Conservation (phyloP, 2,113 vertebrate species). For the Psettodes erumei region DNA sequence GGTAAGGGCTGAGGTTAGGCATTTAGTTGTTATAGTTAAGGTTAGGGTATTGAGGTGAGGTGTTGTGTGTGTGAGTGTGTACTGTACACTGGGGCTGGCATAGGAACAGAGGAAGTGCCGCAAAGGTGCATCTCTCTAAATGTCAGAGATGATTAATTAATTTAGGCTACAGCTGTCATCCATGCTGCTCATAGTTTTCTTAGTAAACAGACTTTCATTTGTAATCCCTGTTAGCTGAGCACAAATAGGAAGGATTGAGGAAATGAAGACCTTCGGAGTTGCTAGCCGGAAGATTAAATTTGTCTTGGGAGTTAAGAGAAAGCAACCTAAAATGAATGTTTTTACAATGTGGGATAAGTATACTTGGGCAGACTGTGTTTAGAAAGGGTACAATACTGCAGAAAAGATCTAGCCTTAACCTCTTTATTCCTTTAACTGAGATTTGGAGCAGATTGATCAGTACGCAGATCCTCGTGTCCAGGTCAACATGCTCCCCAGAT, state of each 20-base stretch:
- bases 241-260: constrained; percentile 44
- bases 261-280: constrained; percentile 41
- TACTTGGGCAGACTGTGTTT: neutral
- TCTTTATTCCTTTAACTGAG: constrained; percentile 5
- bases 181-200: constrained; percentile 56
- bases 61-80: neutral
- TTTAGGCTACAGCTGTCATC: constrained; percentile 59
- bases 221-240: constrained; percentile 55
- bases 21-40: too few relatives aligned
- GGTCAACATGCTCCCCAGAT: neutral
- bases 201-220: constrained; percentile 42
- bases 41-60: too few relatives aligned
- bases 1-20: too few relatives aligned
- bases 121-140: constrained; percentile 49
- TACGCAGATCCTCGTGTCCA: neutral
- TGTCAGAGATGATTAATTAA: constrained; percentile 63
- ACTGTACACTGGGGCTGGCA: neutral
- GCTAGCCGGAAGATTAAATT: constrained; percentile 42
- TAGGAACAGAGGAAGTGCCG: constrained; percentile 10
- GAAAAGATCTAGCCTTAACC: neutral
- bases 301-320: constrained; percentile 28
- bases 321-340: neutral
- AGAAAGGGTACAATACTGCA: neutral
- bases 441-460: neutral
- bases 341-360: neutral